phyloP scores from a whole-genome alignment of 2,888 invertebrate species.

The Torymus texanus region DNA sequence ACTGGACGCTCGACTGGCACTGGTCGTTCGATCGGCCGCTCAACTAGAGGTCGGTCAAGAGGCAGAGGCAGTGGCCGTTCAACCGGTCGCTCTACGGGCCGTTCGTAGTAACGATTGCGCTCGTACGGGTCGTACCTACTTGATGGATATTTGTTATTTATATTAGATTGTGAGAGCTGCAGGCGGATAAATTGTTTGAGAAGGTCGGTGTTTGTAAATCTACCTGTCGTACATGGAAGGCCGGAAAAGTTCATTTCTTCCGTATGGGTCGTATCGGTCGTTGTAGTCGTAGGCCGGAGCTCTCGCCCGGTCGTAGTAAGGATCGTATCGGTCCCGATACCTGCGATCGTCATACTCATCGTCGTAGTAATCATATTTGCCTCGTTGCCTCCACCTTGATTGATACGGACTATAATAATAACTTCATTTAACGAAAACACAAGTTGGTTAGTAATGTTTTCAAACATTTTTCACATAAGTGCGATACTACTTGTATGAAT shows the following conservation, averaged over 20 bases:
- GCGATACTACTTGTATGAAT: no score
- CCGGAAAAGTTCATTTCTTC: slow-evolving; percentile 62
- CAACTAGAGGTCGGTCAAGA: slow-evolving; percentile 24
- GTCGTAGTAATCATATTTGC: slow-evolving; percentile 65
- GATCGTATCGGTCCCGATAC: slow-evolving; percentile 65
- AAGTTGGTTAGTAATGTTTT: no score
- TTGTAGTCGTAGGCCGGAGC: slow-evolving; percentile 62
- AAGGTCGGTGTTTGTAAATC: background rate
- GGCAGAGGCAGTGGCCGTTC: slow-evolving; percentile 45
- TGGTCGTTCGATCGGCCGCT: slow-evolving; percentile 55
- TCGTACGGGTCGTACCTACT: slow-evolving; percentile 63
- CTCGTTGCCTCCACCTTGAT: slow-evolving; percentile 63
- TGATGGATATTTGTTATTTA: no score
- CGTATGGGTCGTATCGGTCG: slow-evolving; percentile 66
- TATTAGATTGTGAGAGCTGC: no score
- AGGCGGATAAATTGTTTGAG: no score
- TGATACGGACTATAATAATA: slow-evolving; percentile 46
- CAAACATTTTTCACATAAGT: no score
- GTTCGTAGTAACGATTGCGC: slow-evolving; percentile 63
- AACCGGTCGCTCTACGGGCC: slow-evolving; percentile 29
- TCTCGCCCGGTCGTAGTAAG: slow-evolving; percentile 63
- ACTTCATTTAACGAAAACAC: background rate
- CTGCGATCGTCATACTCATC: slow-evolving; percentile 65
- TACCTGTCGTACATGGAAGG: slow-evolving; percentile 64
- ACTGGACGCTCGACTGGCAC: slow-evolving; percentile 44